Conservation (phyloP, 2,888 invertebrate genomes). For the Lycia hirtaria region DNA sequence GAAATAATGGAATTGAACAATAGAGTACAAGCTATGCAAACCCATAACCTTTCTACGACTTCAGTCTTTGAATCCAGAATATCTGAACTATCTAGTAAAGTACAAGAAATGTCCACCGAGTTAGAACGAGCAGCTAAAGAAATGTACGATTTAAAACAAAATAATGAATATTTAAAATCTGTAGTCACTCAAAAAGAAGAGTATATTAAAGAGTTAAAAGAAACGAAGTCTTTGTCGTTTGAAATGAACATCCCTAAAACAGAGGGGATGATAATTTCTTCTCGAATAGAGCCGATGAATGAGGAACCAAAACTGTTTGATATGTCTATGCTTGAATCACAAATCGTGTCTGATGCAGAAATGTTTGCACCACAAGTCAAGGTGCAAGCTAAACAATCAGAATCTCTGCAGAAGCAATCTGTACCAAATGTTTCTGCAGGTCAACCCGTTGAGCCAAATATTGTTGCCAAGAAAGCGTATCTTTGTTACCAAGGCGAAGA, state of each 20-base stretch:
- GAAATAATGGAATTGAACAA: conserved; percentile 70
- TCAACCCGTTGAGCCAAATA: conserved; percentile 63
- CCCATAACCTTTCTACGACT: conserved; percentile 51
- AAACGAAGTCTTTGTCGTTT: conserved; percentile 70
- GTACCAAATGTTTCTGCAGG: conserved; percentile 36
- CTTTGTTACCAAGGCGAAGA: conserved; percentile 74
- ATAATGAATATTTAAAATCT: conserved; percentile 59
- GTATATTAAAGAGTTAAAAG: conserved; percentile 67
- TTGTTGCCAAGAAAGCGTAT: conserved; percentile 84
- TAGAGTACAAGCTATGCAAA: conserved; percentile 59
- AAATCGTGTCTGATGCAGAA: conserved; percentile 65
- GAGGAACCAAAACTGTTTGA: conserved; percentile 57
- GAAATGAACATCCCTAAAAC: conserved; percentile 83
- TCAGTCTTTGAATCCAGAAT: conserved; percentile 62
- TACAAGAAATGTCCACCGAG: conserved; percentile 49
- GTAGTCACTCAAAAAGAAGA: conserved; percentile 64
- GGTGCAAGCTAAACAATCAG: conserved; percentile 47
- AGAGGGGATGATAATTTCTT: conserved; percentile 80
- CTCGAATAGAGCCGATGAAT: conserved; percentile 72
- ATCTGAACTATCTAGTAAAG: conserved; percentile 64
- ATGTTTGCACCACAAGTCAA: conserved; percentile 46
- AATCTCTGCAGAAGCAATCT: conserved; percentile 51
- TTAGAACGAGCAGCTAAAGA: conserved; percentile 53
- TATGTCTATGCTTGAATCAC: conserved; percentile 69
- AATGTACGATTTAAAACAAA: conserved; percentile 51